phyloP scores from a whole-genome alignment of 92 coral and sea anemone genomes.

The Virgularia gustaviana region DNA sequence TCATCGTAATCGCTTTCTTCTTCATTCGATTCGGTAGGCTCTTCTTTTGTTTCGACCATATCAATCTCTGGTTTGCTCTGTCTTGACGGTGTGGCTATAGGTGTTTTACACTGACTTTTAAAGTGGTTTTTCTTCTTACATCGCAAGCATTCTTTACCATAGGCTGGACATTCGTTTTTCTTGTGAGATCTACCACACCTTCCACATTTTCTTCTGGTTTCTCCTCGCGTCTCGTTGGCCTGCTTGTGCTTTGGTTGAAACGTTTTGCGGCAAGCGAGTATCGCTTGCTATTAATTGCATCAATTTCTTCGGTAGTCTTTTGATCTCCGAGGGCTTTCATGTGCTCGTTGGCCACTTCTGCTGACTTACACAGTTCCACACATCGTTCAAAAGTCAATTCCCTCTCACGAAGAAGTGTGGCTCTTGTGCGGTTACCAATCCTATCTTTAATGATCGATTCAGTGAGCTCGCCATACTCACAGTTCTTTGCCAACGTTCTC shows the following conservation, averaged over 20 bases:
- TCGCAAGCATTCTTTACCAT: neutral
- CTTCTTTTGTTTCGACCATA: neutral
- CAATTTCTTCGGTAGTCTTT: neutral
- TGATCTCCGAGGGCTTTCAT: conserved; percentile 7
- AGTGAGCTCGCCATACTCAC: conserved; percentile 4
- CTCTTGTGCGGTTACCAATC: conserved; percentile 1
- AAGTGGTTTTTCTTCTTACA: neutral
- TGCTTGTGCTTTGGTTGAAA: too few species aligned
- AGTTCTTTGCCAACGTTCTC: conserved; percentile 32
- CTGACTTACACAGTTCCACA: conserved; percentile 2
- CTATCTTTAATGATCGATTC: conserved; percentile 6
- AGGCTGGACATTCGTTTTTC: neutral
- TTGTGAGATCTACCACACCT: neutral
- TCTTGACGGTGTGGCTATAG: neutral
- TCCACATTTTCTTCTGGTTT: neutral
- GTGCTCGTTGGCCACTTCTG: conserved; percentile 8
- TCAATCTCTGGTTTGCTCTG: neutral
- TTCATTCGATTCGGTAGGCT: neutral
- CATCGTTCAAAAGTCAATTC: neutral
- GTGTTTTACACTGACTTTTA: neutral
- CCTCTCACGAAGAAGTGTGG: neutral
- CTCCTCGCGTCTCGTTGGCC: neutral
- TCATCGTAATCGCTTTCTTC: neutral
- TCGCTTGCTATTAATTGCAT: conserved; percentile 8
- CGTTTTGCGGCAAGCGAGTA: too few species aligned